These are phyloP conservation scores for Mustelus asterias DNA, from an alignment of 2,113 vertebrate species.

Conservation along the genomic window DNA sequence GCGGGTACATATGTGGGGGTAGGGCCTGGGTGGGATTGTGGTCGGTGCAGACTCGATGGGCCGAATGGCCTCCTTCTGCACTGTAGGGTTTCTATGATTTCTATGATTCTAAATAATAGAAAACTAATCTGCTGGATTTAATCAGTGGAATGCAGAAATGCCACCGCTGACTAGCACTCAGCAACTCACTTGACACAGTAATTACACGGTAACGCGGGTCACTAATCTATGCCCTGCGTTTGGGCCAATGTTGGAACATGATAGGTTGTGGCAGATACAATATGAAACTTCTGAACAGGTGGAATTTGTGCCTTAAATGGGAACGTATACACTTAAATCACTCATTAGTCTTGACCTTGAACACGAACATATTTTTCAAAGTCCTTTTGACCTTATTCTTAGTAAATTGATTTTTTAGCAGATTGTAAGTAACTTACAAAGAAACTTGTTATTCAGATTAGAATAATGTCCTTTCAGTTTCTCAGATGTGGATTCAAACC, in stretches of 20 bases:
- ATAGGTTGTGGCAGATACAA: background rate
- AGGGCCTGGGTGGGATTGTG: no score
- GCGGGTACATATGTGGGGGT: no score
- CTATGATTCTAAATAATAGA: no score
- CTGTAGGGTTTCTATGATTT: no score
- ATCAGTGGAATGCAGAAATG: conserved; percentile 28
- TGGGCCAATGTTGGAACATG: background rate
- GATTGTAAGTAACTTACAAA: background rate
- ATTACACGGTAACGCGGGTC: conserved; percentile 26
- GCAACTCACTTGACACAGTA: background rate
- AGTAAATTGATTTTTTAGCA: conserved; percentile 18
- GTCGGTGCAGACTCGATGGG: no score
- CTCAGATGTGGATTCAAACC: background rate
- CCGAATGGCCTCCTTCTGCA: no score
- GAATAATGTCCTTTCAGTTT: background rate
- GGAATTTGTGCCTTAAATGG: conserved; percentile 1
- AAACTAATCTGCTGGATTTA: conserved; percentile 19
- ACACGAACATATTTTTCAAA: background rate
- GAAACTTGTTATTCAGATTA: background rate
- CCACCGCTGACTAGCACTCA: background rate
- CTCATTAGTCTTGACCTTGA: conserved; percentile 24
- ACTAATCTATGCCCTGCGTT: conserved; percentile 5
- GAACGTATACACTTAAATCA: conserved; percentile 16
- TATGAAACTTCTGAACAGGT: conserved; percentile 18
- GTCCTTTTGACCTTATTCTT: background rate